Percentiles rank a stretch among this genome's conserved stretches.
These are phyloP conservation scores for Pollimyrus isidori DNA, from an alignment of 2,113 vertebrate species.

Conservation along the genomic window DNA sequence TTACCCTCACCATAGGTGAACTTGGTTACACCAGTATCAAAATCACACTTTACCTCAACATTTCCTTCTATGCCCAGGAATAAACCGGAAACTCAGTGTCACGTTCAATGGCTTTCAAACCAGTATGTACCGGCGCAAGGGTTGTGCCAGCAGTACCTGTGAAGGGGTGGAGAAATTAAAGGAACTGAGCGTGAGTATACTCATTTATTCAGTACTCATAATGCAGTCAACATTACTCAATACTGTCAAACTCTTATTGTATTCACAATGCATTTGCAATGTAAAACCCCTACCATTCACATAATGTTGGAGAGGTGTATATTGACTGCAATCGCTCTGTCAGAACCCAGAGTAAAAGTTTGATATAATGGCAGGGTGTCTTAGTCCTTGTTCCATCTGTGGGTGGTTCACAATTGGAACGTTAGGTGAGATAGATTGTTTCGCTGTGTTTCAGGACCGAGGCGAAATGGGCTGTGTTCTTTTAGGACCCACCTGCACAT, in stretches of 20 bases:
- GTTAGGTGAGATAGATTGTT: not conserved
- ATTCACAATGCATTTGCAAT: not conserved
- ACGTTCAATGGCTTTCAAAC: conserved; percentile 59
- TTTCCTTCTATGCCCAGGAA: conserved; percentile 46
- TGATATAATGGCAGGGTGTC: not conserved
- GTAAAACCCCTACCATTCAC: not conserved
- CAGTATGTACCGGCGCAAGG: conserved; percentile 61
- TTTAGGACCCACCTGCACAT: conserved; percentile 84
- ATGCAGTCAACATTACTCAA: not conserved
- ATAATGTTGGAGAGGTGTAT: not conserved
- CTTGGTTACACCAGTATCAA: not conserved
- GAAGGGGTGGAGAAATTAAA: conserved; percentile 83
- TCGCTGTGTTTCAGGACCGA: conserved; percentile 44
- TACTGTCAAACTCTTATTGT: not conserved
- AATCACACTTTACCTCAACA: not conserved
- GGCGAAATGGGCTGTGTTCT: conserved; percentile 69
- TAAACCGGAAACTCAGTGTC: conserved; percentile 53
- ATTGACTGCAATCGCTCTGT: not conserved
- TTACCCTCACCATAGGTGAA: not conserved
- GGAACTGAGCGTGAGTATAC: conserved; percentile 67
- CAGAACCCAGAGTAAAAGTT: not conserved
- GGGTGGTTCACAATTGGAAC: not conserved
- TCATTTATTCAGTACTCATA: not conserved
- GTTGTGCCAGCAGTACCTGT: conserved; percentile 83
- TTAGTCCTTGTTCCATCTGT: not conserved